Percentiles rank a stretch among this genome's conserved stretches.
These are phyloP conservation scores for Coreoperca whiteheadi DNA, from an alignment of 2,113 vertebrate genomes.

Conservation along the genomic window DNA sequence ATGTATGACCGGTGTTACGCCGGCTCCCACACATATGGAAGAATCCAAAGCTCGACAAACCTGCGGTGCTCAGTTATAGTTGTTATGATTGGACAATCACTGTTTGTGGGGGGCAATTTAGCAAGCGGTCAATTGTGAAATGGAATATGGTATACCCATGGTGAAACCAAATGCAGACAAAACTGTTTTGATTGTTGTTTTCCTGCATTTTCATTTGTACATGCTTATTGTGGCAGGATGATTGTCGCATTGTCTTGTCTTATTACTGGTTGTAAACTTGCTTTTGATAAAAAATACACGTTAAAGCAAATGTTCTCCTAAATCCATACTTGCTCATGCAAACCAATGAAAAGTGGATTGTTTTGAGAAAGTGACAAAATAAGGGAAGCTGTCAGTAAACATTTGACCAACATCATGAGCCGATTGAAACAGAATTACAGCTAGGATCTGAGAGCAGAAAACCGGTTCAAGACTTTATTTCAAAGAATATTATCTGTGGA, in stretches of 20 bases:
- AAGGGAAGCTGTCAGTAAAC: background rate
- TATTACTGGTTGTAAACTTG: background rate
- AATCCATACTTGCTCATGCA: background rate
- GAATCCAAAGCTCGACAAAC: background rate
- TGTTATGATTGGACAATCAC: background rate
- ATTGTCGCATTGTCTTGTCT: background rate
- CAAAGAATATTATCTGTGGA: background rate
- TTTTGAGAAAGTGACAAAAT: background rate
- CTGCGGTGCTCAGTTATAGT: background rate
- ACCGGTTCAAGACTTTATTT: background rate
- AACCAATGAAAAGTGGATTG: background rate
- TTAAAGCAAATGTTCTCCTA: background rate
- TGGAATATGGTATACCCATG: background rate
- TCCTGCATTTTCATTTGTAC: background rate
- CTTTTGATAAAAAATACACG: background rate
- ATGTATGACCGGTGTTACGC: too few species aligned
- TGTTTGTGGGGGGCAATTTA: background rate
- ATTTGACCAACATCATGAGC: background rate
- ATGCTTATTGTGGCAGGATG: background rate
- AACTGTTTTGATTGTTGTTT: background rate
- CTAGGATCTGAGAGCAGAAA: background rate
- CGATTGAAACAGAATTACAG: background rate
- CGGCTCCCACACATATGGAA: background rate
- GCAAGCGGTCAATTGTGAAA: too few species aligned
- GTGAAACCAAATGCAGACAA: background rate